Percentiles rank a stretch among this genome's conserved stretches.
Conservation (phyloP, 2,113 vertebrate genomes). For the Gorilla gorilla region DNA sequence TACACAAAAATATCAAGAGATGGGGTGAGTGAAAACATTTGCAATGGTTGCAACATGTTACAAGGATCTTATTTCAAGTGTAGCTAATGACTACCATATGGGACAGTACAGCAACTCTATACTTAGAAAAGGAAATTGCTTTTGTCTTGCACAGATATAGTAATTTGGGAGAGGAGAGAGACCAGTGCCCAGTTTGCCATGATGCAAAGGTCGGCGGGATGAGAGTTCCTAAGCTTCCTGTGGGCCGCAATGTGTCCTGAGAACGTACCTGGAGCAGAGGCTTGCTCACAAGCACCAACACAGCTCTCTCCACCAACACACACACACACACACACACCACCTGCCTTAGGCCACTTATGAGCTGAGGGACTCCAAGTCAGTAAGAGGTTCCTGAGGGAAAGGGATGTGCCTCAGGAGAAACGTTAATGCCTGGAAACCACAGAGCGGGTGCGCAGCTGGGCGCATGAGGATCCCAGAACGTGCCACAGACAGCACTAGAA, state of each 20-base stretch:
- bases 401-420: not conserved
- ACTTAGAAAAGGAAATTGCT: not conserved
- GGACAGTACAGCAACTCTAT: not conserved
- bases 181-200: not conserved
- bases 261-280: not conserved
- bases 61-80: not conserved
- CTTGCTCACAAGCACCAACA: not conserved
- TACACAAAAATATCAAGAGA: not conserved
- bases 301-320: not conserved
- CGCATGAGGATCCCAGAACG: not conserved
- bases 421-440: not conserved
- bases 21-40: not conserved
- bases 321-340: not conserved
- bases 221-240: not conserved
- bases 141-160: not conserved
- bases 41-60: not conserved
- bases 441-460: not conserved
- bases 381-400: not conserved
- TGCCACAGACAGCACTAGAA: not conserved
- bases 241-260: not conserved
- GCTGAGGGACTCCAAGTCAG: not conserved
- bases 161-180: not conserved
- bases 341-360: not conserved
- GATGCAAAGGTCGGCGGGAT: not conserved
- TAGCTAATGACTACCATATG: not conserved